Evolutionary conservation across 1,140 invertebrate genomes (phyloP), one percentile per base, ranked within the genome.

Genomic region (Aphelinus atriplicis): DNA sequence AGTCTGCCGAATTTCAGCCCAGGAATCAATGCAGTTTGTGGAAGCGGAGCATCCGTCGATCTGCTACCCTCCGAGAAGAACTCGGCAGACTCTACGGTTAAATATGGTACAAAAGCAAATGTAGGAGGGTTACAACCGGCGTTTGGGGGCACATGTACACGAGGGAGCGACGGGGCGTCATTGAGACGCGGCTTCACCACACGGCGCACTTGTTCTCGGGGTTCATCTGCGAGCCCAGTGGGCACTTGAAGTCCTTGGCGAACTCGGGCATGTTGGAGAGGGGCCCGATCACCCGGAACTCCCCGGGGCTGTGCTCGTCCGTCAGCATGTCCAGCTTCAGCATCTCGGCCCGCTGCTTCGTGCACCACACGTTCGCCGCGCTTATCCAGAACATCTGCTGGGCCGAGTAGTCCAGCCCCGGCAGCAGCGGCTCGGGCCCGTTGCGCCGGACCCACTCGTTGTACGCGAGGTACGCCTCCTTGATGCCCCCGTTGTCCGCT

Each of bases 211-310:
- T 98, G 0, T 95, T 90, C 10, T 84, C 81, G 1, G 96, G 96
- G 86, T 98, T 98, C 95, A 98, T 97, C 51, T 90, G 91, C 0
- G 94, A 92, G 1, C 92, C 93, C 1, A 88, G 71, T 0, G 94
- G 93, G 86, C 97, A 99, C 63, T 94, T 92, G 87, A 97, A 98
- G 85, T 97, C 95, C 71, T 90, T 85, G 0, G 95, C 89, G 87
- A 98, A 99, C 70, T 97, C 94, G 66, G 92, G 90, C 88, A 95
- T 93, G 84, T 99, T 99, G 57, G 95, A 95, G n/a, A 98, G 86
- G 1, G 96, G 94, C 3, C 96, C 96, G 62, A 94, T 89, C 1
- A 98, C 95, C 57, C 96, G 92, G 89, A 94, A 96, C 73, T 92
- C 90, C 42, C 92, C 92, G 0, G 94, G 94, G n/a, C 94, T 94